phyloP scores from a whole-genome alignment of 2,113 vertebrate genomes.

The Myotis davidii region DNA sequence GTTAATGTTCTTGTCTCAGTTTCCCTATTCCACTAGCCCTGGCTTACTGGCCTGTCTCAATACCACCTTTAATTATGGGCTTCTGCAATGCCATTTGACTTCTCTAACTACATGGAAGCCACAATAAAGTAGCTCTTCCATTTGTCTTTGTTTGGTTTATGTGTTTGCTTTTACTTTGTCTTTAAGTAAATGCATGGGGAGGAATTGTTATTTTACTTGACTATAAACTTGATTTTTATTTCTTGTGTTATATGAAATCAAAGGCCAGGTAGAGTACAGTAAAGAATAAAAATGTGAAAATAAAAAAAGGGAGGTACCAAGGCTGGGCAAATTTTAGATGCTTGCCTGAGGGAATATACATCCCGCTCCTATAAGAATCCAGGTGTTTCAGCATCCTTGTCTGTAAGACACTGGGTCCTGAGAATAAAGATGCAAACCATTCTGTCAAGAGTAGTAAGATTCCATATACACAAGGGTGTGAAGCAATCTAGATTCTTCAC shows the following conservation, averaged over 20 bases:
- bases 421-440: background rate
- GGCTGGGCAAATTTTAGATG: background rate
- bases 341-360: background rate
- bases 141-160: background rate
- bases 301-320: background rate
- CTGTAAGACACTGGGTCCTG: background rate
- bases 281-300: conserved; percentile 82
- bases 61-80: background rate
- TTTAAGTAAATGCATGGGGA: background rate
- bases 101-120: background rate
- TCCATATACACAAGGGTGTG: background rate
- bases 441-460: background rate
- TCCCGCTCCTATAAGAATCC: background rate
- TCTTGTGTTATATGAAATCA: conserved; percentile 81
- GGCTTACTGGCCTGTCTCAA: no score
- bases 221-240: conserved; percentile 78
- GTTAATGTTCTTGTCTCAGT: no score
- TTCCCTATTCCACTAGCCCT: no score
- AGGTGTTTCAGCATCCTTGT: background rate
- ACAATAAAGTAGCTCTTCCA: background rate
- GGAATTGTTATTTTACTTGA: conserved; percentile 72
- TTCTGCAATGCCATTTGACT: background rate
- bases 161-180: conserved; percentile 57
- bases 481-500: background rate
- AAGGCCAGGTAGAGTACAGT: conserved; percentile 82